Evolutionary conservation across 2,888 invertebrate species (phyloP).

Genomic region (Sesia bembeciformis): DNA sequence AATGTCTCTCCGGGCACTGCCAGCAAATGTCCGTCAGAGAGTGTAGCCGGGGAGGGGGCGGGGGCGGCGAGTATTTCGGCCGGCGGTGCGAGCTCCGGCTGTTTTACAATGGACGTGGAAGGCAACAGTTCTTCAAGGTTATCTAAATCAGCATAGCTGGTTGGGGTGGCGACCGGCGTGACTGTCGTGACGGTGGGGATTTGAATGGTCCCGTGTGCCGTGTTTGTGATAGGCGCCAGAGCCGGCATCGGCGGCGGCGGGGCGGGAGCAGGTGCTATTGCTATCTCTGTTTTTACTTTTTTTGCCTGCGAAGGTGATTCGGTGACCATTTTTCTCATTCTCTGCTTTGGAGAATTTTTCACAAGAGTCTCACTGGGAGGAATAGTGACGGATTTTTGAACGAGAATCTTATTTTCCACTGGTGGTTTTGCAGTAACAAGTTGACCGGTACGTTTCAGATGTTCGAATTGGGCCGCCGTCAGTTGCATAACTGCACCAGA

Average conservation of each 20-base stretch:
- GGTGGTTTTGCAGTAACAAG: slow-evolving; percentile 46
- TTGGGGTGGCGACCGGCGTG: slow-evolving; percentile 19
- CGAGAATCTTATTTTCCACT: slow-evolving; percentile 42
- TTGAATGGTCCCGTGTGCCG: slow-evolving; percentile 12
- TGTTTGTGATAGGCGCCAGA: slow-evolving; percentile 28
- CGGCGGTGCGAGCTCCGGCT: slow-evolving; percentile 23
- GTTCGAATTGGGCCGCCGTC: slow-evolving; percentile 67
- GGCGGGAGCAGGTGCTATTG: slow-evolving; percentile 34
- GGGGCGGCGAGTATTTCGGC: slow-evolving; percentile 18
- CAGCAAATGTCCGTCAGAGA: slow-evolving; percentile 78
- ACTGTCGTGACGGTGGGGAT: not conserved
- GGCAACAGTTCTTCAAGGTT: slow-evolving; percentile 64
- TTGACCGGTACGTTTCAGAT: slow-evolving; percentile 62
- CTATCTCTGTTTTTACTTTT: slow-evolving; percentile 42
- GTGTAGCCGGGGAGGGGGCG: slow-evolving; percentile 11
- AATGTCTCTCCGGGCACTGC: slow-evolving; percentile 83
- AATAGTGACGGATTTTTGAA: slow-evolving; percentile 44
- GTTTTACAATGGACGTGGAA: slow-evolving; percentile 56
- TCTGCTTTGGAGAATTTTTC: slow-evolving; percentile 32
- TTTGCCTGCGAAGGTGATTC: slow-evolving; percentile 40
- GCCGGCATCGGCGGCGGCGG: slow-evolving; percentile 16
- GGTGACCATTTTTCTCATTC: slow-evolving; percentile 34
- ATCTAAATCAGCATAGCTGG: slow-evolving; percentile 43
- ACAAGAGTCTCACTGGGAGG: slow-evolving; percentile 29
- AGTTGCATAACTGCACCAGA: slow-evolving; percentile 65